Conservation (phyloP, 2,113 vertebrate species). For the Forbesichthys agassizii region DNA sequence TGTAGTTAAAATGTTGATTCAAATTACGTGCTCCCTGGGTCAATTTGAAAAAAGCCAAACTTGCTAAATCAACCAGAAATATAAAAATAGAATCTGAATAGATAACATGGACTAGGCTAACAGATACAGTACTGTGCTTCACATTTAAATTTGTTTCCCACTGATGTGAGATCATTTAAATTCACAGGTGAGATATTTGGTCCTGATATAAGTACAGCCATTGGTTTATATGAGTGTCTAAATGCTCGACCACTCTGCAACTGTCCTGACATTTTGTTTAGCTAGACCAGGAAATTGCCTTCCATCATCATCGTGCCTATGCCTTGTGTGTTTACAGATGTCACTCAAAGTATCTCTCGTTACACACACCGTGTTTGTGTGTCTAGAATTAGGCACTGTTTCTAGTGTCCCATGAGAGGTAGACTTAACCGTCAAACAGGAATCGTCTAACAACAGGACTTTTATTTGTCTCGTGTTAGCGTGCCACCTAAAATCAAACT, state of each 20-base stretch:
- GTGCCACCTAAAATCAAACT: no score
- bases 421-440: conserved; percentile 45
- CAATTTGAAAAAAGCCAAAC: background rate
- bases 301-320: background rate
- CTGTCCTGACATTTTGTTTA: conserved; percentile 2
- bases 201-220: conserved; percentile 27
- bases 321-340: background rate
- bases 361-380: background rate
- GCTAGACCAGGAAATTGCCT: background rate
- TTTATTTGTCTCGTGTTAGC: conserved; percentile 6
- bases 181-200: conserved; percentile 29
- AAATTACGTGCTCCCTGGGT: background rate
- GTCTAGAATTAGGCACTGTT: conserved; percentile 13
- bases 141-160: conserved; percentile 54
- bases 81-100: conserved; percentile 8
- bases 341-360: background rate
- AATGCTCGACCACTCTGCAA: background rate
- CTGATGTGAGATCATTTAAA: conserved; percentile 21
- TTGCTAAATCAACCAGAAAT: conserved; percentile 2
- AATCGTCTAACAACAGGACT: conserved; percentile 35
- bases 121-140: conserved; percentile 58
- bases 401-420: conserved; percentile 48
- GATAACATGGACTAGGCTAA: conserved; percentile 25
- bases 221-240: background rate
- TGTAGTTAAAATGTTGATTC: background rate